phyloP scores from a whole-genome alignment of 92 coral and sea anemone genomes.

The Parazoanthus atlanticus region DNA sequence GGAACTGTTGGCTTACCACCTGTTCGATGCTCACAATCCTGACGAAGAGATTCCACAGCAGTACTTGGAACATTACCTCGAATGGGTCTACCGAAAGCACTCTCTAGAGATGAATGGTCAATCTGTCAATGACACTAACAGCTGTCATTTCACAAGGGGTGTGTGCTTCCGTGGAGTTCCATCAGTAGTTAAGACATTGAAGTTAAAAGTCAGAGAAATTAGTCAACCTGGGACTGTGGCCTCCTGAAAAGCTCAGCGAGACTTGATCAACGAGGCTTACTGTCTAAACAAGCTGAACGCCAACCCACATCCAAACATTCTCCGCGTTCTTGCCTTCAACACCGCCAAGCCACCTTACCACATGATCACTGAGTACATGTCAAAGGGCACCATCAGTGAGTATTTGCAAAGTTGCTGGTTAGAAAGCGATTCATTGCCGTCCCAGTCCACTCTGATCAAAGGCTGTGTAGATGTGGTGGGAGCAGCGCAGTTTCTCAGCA shows the following conservation, averaged over 20 bases:
- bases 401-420: not conserved
- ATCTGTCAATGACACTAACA: not conserved
- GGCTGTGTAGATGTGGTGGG: not conserved
- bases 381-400: not conserved
- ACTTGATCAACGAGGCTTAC: not conserved
- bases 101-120: not conserved
- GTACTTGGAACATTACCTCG: not conserved
- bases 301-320: not conserved
- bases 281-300: not conserved
- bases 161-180: not conserved
- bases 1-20: not conserved
- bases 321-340: constrained; percentile 1
- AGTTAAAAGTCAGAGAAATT: not conserved
- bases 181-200: not conserved
- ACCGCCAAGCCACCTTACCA: constrained; percentile 15
- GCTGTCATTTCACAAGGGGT: not conserved
- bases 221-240: not conserved
- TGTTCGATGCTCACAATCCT: not conserved
- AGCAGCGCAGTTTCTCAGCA: constrained; percentile 11
- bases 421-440: not conserved
- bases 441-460: not conserved
- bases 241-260: not conserved
- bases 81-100: not conserved
- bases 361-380: constrained; percentile 23
- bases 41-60: not conserved